Evolutionary conservation across 2,113 vertebrate genomes (phyloP).

Genomic region (Aepyceros melampus): DNA sequence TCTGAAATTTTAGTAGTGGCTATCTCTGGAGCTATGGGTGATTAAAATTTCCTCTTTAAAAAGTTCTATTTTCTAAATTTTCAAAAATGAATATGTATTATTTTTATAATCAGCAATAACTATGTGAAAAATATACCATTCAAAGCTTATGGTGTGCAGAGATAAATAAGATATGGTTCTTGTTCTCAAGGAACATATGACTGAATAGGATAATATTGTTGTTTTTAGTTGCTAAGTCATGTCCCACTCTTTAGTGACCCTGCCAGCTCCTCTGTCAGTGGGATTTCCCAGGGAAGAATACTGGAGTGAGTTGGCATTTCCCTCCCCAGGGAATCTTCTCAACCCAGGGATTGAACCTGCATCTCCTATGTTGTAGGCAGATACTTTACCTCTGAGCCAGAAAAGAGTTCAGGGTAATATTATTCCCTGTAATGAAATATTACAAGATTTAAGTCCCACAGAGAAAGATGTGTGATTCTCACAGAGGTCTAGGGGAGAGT

Average conservation of each 20-base stretch:
- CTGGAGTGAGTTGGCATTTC: neutral
- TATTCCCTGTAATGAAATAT: neutral
- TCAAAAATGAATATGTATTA: neutral
- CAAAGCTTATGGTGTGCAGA: neutral
- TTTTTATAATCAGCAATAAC: neutral
- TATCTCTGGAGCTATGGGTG: neutral
- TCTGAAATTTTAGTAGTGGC: neutral
- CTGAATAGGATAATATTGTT: neutral
- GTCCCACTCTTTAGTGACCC: neutral
- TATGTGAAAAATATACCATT: neutral
- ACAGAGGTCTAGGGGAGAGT: neutral
- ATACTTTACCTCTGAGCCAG: neutral
- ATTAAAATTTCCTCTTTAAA: neutral
- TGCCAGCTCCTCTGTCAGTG: neutral
- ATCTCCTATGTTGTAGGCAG: neutral
- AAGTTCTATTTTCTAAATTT: neutral
- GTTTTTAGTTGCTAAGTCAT: neutral
- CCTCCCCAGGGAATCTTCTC: neutral
- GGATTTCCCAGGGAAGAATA: neutral
- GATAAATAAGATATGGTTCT: neutral
- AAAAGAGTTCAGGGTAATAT: neutral
- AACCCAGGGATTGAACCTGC: neutral
- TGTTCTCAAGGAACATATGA: neutral
- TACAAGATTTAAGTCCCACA: neutral
- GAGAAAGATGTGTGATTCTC: neutral